These are phyloP conservation scores for Coelopa pilipes DNA, from an alignment of 2,888 invertebrate species.

Conservation along the genomic window DNA sequence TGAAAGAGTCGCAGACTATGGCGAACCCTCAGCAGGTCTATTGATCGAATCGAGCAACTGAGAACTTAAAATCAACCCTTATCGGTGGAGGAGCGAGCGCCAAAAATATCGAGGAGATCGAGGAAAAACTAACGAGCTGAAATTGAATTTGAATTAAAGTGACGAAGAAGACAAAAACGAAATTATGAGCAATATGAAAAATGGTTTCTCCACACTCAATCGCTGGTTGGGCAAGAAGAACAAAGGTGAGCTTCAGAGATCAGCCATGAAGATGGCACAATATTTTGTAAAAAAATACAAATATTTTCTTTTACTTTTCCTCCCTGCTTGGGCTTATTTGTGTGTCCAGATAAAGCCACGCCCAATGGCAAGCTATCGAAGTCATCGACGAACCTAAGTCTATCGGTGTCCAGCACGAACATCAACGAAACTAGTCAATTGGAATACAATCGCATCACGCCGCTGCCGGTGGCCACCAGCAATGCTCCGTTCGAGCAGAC, in stretches of 20 bases:
- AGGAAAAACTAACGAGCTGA: background rate
- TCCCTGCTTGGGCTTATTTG: background rate
- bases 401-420: constrained; percentile 57
- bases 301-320: background rate
- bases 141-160: background rate
- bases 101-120: no score
- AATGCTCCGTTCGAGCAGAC: constrained; percentile 68
- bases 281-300: background rate
- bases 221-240: constrained; percentile 67
- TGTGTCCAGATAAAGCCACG: constrained; percentile 57
- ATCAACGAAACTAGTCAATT: constrained; percentile 66
- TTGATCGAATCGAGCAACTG: background rate
- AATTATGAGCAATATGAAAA: constrained; percentile 64
- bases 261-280: background rate
- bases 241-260: constrained; percentile 59
- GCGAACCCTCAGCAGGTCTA: constrained; percentile 10
- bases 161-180: constrained; percentile 24
- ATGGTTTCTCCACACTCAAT: constrained; percentile 66
- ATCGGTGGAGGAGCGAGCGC: no score
- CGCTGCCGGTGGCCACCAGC: constrained; percentile 62
- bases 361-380: constrained; percentile 62
- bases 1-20: constrained; percentile 1
- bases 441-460: constrained; percentile 66
- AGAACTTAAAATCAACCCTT: no score
- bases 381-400: constrained; percentile 59